Percentiles rank a stretch among this genome's conserved stretches.
Conservation (phyloP, 2,113 vertebrate species). For the Engraulis encrasicolus region DNA sequence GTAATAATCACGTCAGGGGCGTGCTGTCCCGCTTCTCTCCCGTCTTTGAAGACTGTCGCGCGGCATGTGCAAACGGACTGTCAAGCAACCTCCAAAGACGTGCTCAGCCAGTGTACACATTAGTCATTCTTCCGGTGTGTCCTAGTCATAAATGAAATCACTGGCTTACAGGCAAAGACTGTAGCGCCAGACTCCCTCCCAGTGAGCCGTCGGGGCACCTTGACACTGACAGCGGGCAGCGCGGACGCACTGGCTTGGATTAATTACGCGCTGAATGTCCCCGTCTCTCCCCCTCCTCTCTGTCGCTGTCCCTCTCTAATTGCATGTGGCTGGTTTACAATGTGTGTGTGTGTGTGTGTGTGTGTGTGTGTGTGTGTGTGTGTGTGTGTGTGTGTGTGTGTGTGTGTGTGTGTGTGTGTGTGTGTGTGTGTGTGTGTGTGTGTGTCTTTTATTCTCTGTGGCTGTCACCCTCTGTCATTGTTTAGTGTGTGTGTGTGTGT, state of each 20-base stretch:
- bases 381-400: too few species aligned
- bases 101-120: conserved; percentile 16
- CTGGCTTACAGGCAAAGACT: background rate
- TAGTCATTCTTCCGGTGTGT: conserved; percentile 42
- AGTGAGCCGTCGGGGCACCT: background rate
- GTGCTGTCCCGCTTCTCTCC: background rate
- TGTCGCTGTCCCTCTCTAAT: background rate
- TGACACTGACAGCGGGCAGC: conserved; percentile 1
- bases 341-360: background rate
- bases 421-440: too few species aligned
- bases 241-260: background rate
- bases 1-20: background rate
- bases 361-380: background rate
- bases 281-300: background rate
- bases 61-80: conserved; percentile 15
- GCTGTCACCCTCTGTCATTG: too few species aligned
- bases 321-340: background rate
- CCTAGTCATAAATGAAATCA: conserved; percentile 29
- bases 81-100: background rate
- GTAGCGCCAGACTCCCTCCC: conserved; percentile 2
- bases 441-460: too few species aligned
- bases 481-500: too few species aligned
- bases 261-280: background rate
- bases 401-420: too few species aligned
- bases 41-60: background rate